A percentile compares a stretch with the other conserved stretches of the same genome.
Evolutionary conservation across 2,797 vertebrate species (phyloP).

Genomic region (Sebastolobus alascanus): DNA sequence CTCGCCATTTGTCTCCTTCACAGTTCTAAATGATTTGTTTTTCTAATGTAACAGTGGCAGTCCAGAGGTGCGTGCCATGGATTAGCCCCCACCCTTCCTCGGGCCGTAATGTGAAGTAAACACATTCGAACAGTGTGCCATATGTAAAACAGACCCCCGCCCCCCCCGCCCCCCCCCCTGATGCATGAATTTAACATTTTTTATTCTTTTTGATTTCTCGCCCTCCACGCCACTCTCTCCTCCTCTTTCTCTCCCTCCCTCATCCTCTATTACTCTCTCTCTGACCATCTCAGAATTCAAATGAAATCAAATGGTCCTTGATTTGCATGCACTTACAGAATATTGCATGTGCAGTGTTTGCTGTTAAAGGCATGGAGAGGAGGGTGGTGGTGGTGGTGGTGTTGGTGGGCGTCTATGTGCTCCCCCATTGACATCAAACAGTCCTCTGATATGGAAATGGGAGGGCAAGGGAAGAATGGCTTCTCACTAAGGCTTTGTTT

Average conservation of each 20-base stretch:
- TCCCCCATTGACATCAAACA: slow-evolving; percentile 97
- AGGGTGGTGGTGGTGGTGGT: slow-evolving; percentile 64
- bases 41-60: slow-evolving; percentile 67
- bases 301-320: slow-evolving; percentile 90
- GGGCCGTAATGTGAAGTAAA: slow-evolving; percentile 72
- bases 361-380: slow-evolving; percentile 90
- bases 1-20: slow-evolving; percentile 45
- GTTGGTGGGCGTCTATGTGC: slow-evolving; percentile 86
- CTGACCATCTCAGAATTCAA: slow-evolving; percentile 87
- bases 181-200: slow-evolving; percentile 81
- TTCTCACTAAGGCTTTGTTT: slow-evolving; percentile 89
- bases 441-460: slow-evolving; percentile 97
- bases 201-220: slow-evolving; percentile 82
- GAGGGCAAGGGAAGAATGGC: slow-evolving; percentile 88
- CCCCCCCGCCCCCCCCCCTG: slow-evolving; percentile 10
- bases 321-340: slow-evolving; percentile 89
- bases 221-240: slow-evolving; percentile 36
- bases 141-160: slow-evolving; percentile 77
- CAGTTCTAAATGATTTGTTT: slow-evolving; percentile 67
- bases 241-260: slow-evolving; percentile 35
- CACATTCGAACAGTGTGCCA: slow-evolving; percentile 69
- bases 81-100: slow-evolving; percentile 36
- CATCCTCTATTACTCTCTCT: slow-evolving; percentile 35
- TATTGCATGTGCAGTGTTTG: slow-evolving; percentile 92
- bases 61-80: slow-evolving; percentile 69